These are phyloP conservation scores for Chionodraco myersi DNA, from an alignment of 2,113 vertebrate genomes.

Conservation along the genomic window DNA sequence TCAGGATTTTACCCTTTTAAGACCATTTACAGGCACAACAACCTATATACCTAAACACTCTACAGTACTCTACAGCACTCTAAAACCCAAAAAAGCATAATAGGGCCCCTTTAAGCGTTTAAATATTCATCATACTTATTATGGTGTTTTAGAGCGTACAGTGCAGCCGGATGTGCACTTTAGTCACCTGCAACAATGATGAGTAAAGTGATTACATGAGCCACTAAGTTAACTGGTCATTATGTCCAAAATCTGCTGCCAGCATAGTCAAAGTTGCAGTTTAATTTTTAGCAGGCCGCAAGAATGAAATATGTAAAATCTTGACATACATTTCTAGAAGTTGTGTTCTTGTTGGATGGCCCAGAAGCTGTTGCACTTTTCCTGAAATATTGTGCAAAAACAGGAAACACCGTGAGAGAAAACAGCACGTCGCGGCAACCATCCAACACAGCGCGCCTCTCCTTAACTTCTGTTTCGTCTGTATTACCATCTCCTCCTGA, in stretches of 20 bases:
- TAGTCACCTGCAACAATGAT: neutral
- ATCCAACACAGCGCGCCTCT: slow-evolving; percentile 42
- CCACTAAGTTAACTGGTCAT: neutral
- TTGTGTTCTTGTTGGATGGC: slow-evolving; percentile 30
- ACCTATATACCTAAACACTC: too few species aligned
- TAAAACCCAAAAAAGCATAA: too few species aligned
- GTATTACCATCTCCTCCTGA: slow-evolving; percentile 66
- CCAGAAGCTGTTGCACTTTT: slow-evolving; percentile 46
- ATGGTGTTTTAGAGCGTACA: neutral
- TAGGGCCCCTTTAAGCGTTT: too few species aligned
- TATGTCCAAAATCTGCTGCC: neutral
- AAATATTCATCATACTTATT: neutral
- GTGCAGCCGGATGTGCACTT: neutral
- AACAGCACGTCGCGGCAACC: slow-evolving; percentile 49
- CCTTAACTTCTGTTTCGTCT: slow-evolving; percentile 49
- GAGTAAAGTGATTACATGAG: neutral
- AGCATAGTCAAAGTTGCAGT: neutral
- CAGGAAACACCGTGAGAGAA: slow-evolving; percentile 65
- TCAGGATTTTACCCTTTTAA: too few species aligned
- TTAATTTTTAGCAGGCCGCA: neutral
- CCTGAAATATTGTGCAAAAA: slow-evolving; percentile 58
- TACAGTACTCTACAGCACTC: too few species aligned
- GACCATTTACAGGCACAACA: too few species aligned
- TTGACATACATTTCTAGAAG: slow-evolving; percentile 9
- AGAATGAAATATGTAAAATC: slow-evolving; percentile 15